Percentiles rank a stretch among this genome's conserved stretches.
Evolutionary conservation across 2,113 vertebrate genomes (phyloP).

Genomic region (Hassar affinis): DNA sequence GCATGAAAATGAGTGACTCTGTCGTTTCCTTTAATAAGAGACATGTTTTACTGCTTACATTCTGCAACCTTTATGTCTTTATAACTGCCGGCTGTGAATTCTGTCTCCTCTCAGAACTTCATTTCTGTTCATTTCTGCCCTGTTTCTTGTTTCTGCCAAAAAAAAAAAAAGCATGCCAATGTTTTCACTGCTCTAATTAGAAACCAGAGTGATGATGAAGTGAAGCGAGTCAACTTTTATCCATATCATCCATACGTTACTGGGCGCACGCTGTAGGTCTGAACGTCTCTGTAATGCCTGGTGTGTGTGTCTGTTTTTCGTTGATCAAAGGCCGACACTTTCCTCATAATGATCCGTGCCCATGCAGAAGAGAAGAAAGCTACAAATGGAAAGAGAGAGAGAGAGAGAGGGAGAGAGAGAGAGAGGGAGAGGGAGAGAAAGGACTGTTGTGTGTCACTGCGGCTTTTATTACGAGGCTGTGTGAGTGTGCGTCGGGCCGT

Average conservation of each 20-base stretch:
- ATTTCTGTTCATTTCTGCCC: neutral
- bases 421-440: neutral
- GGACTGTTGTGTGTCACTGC: conserved; percentile 21
- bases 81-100: neutral
- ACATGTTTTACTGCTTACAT: neutral
- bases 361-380: neutral
- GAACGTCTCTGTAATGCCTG: neutral
- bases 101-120: neutral
- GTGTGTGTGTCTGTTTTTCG: conserved; percentile 10
- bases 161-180: neutral
- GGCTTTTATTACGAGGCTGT: neutral
- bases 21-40: neutral
- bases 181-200: neutral
- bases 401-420: neutral
- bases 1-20: too few species aligned
- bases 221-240: neutral
- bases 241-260: neutral
- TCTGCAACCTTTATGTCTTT: neutral
- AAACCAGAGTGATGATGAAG: neutral
- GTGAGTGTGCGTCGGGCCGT: neutral
- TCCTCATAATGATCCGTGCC: conserved; percentile 12
- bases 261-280: neutral
- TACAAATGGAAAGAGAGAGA: conserved; percentile 7
- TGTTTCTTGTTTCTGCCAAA: neutral
- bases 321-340: conserved; percentile 11